Evolutionary conservation across 2,113 vertebrate species (phyloP).

Genomic region (Lepisosteus oculatus): DNA sequence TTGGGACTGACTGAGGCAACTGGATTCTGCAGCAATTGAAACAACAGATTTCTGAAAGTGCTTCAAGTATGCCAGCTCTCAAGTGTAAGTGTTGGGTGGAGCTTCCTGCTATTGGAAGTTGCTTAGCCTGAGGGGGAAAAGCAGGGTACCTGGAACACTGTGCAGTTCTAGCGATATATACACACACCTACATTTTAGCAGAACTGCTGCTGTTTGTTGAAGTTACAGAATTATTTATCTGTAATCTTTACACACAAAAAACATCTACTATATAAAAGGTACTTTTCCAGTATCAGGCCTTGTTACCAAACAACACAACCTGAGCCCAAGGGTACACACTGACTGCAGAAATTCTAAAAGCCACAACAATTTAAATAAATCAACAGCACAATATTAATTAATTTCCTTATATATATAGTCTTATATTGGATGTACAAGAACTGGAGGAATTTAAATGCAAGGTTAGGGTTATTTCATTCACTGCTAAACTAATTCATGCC

Average conservation of each 20-base stretch:
- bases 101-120: constrained; percentile 6
- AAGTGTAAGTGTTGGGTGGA: background rate
- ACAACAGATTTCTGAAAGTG: constrained; percentile 40
- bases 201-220: constrained; percentile 9
- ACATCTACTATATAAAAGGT: background rate
- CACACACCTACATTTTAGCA: background rate
- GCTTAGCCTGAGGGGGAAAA: background rate
- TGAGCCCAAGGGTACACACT: too few species aligned
- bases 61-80: constrained; percentile 49
- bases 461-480: too few species aligned
- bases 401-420: too few species aligned
- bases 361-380: too few species aligned
- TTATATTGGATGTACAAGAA: too few species aligned
- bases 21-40: constrained; percentile 33
- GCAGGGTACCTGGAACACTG: background rate
- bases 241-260: too few species aligned
- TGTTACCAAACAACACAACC: background rate
- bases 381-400: too few species aligned
- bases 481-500: too few species aligned
- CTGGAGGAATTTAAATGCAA: too few species aligned
- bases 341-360: too few species aligned
- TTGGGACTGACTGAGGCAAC: constrained; percentile 59
- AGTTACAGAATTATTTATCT: background rate
- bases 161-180: background rate
- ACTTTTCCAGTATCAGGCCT: background rate